Evolutionary conservation across 2,113 vertebrate species (phyloP), one percentile per base, ranked within the genome.

Genomic region (Megaceryle torquata): DNA sequence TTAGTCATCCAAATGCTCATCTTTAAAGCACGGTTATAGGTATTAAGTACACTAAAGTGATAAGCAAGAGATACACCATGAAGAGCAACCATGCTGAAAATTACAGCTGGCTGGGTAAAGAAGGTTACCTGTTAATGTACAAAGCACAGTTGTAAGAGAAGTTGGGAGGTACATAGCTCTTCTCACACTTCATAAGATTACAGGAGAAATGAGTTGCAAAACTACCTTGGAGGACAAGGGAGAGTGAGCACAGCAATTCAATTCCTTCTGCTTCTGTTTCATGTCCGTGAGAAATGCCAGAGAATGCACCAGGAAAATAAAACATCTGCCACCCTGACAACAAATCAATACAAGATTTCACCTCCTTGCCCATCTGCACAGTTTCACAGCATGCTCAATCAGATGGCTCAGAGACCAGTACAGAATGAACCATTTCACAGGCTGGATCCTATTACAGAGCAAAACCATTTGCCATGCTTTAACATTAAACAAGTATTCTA

Each of bases 281-380:
- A 88, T 6, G 43, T 91, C 86, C 2, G 3, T 75, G 71, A 91
- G 76, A 94, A 96, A 86, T 81, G 71, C 68, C 93, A 94, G 67
- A 50, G 67, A 97, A 91, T 0, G 0, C 65, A 91, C 35, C 86
- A 75, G 48, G 83, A 91, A 77, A 96, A 86, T 81, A 91, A 93
- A 97, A 95, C 94, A 95, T 93, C 95, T 93, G 94, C 93, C 79
- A 90, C 63, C 41, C 57, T 71, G 80, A 84, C 68, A 91, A 75
- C 70, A 82, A 90, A 93, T 65, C 53, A 60, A 57, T 39, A 50
- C 77, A 76, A 85, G 43, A 89, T 86, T 83, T 88, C 56, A 88
- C 48, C 0, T 15, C 72, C 57, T 81, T 88, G 59, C 80, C 80
- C 90, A 86, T 71, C 72, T 86, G 88, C 72, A 85, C 50, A 29